Conservation (phyloP, 2,888 invertebrate genomes). For the Encarsia formosa region DNA sequence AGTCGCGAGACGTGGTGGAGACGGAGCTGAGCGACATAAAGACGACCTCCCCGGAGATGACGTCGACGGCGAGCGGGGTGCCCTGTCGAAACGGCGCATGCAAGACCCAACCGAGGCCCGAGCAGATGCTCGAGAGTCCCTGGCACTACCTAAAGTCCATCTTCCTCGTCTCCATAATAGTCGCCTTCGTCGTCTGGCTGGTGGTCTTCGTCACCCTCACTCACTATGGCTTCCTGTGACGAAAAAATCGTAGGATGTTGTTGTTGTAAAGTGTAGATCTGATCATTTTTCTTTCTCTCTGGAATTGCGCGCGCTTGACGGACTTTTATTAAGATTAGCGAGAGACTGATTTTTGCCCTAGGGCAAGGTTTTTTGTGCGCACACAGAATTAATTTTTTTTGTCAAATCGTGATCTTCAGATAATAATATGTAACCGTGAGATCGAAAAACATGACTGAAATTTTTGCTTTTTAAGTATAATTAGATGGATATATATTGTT, state of each 20-base stretch:
- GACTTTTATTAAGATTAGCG: too few relatives aligned
- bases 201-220: slow-evolving; percentile 48
- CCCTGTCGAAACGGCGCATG: slow-evolving; percentile 41
- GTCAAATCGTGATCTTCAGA: too few relatives aligned
- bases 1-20: slow-evolving; percentile 37
- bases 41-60: slow-evolving; percentile 19
- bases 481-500: background rate
- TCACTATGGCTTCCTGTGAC: slow-evolving; percentile 19
- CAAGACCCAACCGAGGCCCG: slow-evolving; percentile 27
- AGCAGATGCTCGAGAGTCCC: slow-evolving; percentile 49
- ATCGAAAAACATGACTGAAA: too few relatives aligned
- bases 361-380: too few relatives aligned
- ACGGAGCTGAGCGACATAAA: slow-evolving; percentile 45
- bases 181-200: slow-evolving; percentile 53
- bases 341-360: too few relatives aligned
- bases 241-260: background rate
- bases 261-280: background rate
- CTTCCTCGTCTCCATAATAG: slow-evolving; percentile 51
- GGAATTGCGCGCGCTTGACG: too few relatives aligned
- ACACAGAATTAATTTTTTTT: too few relatives aligned
- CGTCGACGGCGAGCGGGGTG: slow-evolving; percentile 17
- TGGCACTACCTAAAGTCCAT: slow-evolving; percentile 55
- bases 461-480: background rate
- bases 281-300: too few relatives aligned
- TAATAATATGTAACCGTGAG: too few relatives aligned